Percentiles rank a stretch among this genome's conserved stretches.
These are phyloP conservation scores for Gymnorhina tibicen DNA, from an alignment of 2,113 vertebrate genomes.

Conservation along the genomic window DNA sequence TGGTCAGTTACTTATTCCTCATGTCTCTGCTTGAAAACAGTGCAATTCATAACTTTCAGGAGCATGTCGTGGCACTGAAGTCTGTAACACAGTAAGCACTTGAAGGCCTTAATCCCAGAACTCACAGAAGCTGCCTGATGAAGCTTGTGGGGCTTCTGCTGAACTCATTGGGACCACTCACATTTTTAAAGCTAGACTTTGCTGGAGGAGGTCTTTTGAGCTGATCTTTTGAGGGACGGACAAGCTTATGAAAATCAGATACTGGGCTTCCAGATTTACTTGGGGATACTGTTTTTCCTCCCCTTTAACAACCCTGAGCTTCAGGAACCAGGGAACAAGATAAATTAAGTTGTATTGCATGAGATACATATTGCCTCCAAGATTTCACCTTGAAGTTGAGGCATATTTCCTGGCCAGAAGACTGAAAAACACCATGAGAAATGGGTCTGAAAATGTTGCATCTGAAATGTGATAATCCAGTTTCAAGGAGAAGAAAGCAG, in stretches of 20 bases:
- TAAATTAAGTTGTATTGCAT: neutral
- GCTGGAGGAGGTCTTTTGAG: neutral
- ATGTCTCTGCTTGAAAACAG: neutral
- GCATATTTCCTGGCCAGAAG: neutral
- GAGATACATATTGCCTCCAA: neutral
- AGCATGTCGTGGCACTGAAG: neutral
- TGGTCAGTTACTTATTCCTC: neutral
- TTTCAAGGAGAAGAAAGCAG: constrained; percentile 16
- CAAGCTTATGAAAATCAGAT: neutral
- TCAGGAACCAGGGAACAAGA: neutral
- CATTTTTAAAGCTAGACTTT: neutral
- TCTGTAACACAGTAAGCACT: neutral
- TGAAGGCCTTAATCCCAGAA: neutral
- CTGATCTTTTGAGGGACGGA: neutral
- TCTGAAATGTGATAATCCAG: neutral
- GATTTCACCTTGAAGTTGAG: neutral
- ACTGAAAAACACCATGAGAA: neutral
- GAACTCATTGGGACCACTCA: neutral
- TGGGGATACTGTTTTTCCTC: neutral
- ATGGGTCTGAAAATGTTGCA: neutral
- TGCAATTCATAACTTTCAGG: neutral
- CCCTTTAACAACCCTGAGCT: neutral
- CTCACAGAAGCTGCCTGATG: neutral
- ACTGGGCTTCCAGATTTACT: neutral
- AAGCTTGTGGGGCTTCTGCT: neutral